Conservation (phyloP, 2,888 invertebrate species). For the Craniophora ligustri region DNA sequence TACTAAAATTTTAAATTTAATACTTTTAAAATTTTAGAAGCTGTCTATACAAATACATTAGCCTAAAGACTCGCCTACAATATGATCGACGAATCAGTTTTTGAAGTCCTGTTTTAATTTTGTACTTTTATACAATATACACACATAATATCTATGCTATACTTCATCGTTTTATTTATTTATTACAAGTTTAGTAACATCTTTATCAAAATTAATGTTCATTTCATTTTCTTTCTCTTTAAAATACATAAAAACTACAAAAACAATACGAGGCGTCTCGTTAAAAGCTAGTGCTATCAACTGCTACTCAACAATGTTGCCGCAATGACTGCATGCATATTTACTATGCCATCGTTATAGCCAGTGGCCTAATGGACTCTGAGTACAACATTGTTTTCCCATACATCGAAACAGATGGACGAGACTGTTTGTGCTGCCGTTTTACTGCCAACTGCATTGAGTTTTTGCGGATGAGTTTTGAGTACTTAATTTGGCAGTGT, state of each 20-base stretch:
- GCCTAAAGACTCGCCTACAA: too few species aligned
- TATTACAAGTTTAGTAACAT: too few species aligned
- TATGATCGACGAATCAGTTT: too few species aligned
- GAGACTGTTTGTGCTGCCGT: conserved; percentile 66
- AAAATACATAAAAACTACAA: conserved; percentile 28
- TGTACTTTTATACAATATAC: too few species aligned
- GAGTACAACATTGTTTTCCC: conserved; percentile 81
- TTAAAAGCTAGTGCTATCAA: conserved; percentile 60
- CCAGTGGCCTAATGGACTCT: conserved; percentile 78
- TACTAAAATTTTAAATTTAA: too few species aligned
- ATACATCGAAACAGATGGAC: conserved; percentile 72
- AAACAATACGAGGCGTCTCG: conserved; percentile 35
- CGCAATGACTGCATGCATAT: conserved; percentile 70
- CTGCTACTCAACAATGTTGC: conserved; percentile 59
- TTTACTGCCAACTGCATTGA: conserved; percentile 60
- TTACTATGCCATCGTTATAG: conserved; percentile 71
- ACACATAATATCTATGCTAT: too few species aligned
- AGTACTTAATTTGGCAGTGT: conserved; percentile 28
- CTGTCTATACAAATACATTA: too few species aligned
- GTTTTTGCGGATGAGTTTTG: conserved; percentile 39
- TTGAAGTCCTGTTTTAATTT: too few species aligned
- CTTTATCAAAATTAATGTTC: too few species aligned
- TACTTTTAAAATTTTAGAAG: too few species aligned
- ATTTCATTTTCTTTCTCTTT: not conserved
- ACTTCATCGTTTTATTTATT: too few species aligned